A percentile compares a stretch with the other conserved stretches of the same genome.
Conservation (phyloP, 2,113 vertebrate species). For the Bufo bufo region DNA sequence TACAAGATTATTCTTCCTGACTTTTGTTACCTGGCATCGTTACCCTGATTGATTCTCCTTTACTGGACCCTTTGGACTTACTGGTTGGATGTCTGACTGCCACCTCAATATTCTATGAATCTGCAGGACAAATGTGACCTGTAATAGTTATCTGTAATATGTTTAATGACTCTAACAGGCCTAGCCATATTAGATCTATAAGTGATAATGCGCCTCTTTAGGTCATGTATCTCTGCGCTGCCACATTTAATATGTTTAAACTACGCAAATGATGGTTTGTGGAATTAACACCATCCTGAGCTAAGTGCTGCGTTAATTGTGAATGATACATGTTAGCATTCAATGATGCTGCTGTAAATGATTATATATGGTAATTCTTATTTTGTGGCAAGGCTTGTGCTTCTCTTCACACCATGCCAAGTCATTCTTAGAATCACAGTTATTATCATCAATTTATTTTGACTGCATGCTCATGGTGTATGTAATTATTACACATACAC, state of each 20-base stretch:
- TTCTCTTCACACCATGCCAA: conserved; percentile 45
- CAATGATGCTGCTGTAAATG: conserved; percentile 40
- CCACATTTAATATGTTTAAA: neutral
- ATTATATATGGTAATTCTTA: conserved; percentile 51
- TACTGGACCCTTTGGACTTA: too few species aligned
- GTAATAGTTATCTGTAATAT: neutral
- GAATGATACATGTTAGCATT: conserved; percentile 34
- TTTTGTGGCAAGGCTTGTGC: conserved; percentile 22
- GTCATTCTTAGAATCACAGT: conserved; percentile 55
- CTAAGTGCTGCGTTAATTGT: conserved; percentile 52
- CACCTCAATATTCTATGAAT: too few species aligned
- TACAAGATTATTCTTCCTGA: too few species aligned
- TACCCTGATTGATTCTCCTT: too few species aligned
- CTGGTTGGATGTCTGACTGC: too few species aligned
- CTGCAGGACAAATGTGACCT: too few species aligned
- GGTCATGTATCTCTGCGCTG: neutral
- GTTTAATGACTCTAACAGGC: neutral
- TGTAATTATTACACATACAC: conserved; percentile 54
- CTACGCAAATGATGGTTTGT: conserved; percentile 22
- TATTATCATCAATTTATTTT: conserved; percentile 58
- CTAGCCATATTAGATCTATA: neutral
- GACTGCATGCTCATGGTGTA: conserved; percentile 52
- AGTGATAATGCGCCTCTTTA: neutral
- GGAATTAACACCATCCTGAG: conserved; percentile 24
- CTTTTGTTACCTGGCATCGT: too few species aligned